Evolutionary conservation across 2,888 invertebrate genomes (phyloP).

Genomic region (Trimorus sp.): DNA sequence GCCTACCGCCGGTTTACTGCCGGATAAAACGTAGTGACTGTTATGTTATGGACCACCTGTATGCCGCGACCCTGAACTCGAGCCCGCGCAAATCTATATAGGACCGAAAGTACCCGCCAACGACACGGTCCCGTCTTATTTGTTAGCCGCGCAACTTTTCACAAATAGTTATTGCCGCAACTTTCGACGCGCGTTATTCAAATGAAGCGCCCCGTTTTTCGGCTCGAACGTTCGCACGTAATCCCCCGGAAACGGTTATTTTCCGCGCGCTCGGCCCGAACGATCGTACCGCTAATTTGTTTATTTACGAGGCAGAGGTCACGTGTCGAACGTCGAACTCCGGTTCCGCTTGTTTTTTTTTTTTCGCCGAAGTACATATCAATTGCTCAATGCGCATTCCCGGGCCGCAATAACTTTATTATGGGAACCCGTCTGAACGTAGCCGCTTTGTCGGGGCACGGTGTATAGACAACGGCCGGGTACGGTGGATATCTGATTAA

Average conservation of each 20-base stretch:
- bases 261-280: too few species aligned
- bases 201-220: constrained; percentile 15
- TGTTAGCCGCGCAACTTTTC: constrained; percentile 49
- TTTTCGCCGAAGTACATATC: too few species aligned
- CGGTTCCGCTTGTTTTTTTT: too few species aligned
- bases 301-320: too few species aligned
- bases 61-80: constrained; percentile 81
- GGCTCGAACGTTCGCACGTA: constrained; percentile 6
- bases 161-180: constrained; percentile 45
- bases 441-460: too few species aligned
- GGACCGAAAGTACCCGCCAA: constrained; percentile 72
- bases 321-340: too few species aligned
- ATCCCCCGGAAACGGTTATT: too few species aligned
- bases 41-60: constrained; percentile 82
- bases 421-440: constrained; percentile 15
- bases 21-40: constrained; percentile 82
- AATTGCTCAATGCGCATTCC: constrained; percentile 6
- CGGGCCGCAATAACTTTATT: constrained; percentile 9
- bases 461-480: constrained; percentile 55
- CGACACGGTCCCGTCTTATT: constrained; percentile 56
- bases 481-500: constrained; percentile 72
- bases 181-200: constrained; percentile 45
- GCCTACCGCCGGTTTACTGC: constrained; percentile 81
- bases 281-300: too few species aligned
- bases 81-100: constrained; percentile 76